phyloP scores from a whole-genome alignment of 92 coral and sea anemone species.

The Parazoanthus darwini region DNA sequence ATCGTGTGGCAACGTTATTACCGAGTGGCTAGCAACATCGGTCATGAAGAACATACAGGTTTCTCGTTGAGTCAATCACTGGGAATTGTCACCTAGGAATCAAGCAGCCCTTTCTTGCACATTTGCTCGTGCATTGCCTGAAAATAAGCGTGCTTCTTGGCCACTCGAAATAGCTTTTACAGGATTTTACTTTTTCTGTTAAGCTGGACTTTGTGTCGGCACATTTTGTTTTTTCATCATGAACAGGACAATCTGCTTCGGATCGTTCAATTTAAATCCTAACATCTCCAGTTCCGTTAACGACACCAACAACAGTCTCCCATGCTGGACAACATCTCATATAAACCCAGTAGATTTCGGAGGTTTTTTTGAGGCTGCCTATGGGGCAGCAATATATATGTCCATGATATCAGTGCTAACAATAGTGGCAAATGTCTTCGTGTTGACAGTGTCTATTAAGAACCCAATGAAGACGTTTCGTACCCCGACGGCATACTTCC shows the following conservation, averaged over 20 bases:
- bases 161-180: no score
- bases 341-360: background rate
- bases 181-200: no score
- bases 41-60: no score
- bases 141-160: no score
- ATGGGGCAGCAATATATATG: background rate
- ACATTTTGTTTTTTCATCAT: background rate
- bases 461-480: constrained; percentile 21
- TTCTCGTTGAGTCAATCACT: no score
- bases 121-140: no score
- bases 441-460: background rate
- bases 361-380: background rate
- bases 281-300: background rate
- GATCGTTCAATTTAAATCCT: background rate
- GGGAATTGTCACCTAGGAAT: no score
- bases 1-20: no score
- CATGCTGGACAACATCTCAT: background rate
- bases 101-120: no score
- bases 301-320: background rate
- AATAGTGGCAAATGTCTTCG: background rate
- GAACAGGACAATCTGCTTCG: background rate
- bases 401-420: constrained; percentile 1
- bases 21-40: no score
- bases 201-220: no score
- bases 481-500: constrained; percentile 19